Percentiles rank a stretch among this genome's conserved stretches.
Evolutionary conservation across 2,113 vertebrate species (phyloP).

Genomic region (Alethe castanea): DNA sequence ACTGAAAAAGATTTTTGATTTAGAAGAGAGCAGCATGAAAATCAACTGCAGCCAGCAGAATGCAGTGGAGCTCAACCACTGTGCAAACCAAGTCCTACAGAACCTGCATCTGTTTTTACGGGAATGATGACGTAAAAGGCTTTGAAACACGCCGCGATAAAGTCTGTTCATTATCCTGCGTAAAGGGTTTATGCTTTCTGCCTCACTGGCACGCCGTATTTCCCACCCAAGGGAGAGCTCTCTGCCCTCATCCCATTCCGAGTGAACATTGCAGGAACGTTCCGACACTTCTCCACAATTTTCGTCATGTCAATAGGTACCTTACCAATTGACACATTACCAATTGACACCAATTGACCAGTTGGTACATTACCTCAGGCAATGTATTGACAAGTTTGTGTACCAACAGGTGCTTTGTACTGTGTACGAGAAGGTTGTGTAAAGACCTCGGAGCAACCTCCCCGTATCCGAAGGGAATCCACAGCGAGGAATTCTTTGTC

Average conservation of each 20-base stretch:
- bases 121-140: background rate
- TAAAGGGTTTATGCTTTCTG: background rate
- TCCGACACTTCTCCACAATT: background rate
- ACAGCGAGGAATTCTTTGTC: background rate
- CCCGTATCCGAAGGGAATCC: background rate
- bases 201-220: fast-evolving
- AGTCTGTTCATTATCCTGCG: background rate
- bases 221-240: fast-evolving
- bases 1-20: fast-evolving
- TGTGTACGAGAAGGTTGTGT: background rate
- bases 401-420: background rate
- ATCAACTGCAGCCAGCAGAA: background rate
- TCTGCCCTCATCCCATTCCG: fast-evolving
- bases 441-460: background rate
- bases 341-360: too few relatives aligned
- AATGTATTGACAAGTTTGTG: background rate
- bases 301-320: background rate
- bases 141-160: background rate
- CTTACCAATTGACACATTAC: too few relatives aligned
- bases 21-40: background rate
- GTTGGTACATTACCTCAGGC: background rate
- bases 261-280: fast-evolving
- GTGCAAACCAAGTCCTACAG: background rate
- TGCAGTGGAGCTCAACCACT: background rate
- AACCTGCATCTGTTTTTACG: background rate